A percentile compares a stretch with the other conserved stretches of the same genome.
Evolutionary conservation across 2,888 invertebrate species (phyloP).

Genomic region (Tetragonula carbonaria): DNA sequence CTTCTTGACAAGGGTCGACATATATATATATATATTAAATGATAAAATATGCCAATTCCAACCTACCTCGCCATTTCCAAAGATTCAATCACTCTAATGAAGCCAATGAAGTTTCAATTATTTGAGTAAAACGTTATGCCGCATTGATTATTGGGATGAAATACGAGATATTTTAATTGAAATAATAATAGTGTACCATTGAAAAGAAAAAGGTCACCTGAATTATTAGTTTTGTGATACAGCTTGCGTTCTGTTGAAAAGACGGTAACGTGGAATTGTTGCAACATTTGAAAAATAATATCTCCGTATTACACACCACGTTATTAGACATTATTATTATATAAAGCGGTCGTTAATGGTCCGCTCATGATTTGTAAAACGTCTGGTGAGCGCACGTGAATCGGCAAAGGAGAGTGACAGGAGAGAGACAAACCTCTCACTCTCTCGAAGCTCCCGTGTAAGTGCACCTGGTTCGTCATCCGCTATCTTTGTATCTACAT

Average conservation of each 20-base stretch:
- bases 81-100: neutral
- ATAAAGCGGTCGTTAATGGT: slow-evolving; percentile 25
- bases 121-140: neutral
- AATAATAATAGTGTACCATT: neutral
- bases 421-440: slow-evolving; percentile 38
- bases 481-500: slow-evolving; percentile 17
- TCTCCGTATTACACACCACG: slow-evolving; percentile 1
- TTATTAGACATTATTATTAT: slow-evolving; percentile 32
- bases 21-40: slow-evolving; percentile 10
- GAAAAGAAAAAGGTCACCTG: slow-evolving; percentile 14
- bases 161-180: neutral
- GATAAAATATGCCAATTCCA: slow-evolving; percentile 24
- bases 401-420: slow-evolving; percentile 35
- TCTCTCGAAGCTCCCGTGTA: slow-evolving; percentile 40
- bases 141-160: neutral
- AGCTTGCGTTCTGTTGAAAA: neutral
- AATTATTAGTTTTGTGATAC: neutral
- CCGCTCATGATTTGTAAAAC: slow-evolving; percentile 18
- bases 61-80: neutral
- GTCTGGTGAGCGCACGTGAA: slow-evolving; percentile 30
- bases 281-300: slow-evolving; percentile 24
- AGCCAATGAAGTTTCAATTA: neutral
- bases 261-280: slow-evolving; percentile 1
- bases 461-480: slow-evolving; percentile 43
- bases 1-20: slow-evolving; percentile 6